phyloP scores from a whole-genome alignment of 1,140 invertebrate genomes.

The Glomeris maerens region DNA sequence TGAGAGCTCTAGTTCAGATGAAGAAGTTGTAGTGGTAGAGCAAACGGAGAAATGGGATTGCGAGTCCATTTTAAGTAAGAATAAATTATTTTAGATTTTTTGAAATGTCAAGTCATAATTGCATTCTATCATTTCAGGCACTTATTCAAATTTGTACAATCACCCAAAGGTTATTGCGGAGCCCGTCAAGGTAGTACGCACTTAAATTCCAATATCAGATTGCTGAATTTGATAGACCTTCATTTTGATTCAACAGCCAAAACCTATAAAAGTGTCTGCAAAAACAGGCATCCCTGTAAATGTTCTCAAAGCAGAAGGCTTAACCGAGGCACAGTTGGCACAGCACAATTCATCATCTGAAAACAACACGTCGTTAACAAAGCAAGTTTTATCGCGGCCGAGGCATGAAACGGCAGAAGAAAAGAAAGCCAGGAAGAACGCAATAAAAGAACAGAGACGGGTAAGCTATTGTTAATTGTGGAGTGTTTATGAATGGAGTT shows the following conservation, averaged over 20 bases:
- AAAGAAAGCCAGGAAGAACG: conserved; percentile 58
- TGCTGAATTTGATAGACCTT: conserved; percentile 34
- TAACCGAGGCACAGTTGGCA: conserved; percentile 30
- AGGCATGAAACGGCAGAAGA: conserved; percentile 73
- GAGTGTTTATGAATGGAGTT: conserved; percentile 9
- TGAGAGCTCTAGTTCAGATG: conserved; percentile 7
- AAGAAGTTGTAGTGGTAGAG: conserved; percentile 30
- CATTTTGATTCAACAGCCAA: conserved; percentile 8
- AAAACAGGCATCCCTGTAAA: conserved; percentile 58
- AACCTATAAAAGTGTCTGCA: conserved; percentile 46
- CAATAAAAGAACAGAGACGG: conserved; percentile 64
- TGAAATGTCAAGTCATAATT: conserved; percentile 18
- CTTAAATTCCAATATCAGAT: conserved; percentile 7
- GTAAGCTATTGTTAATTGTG: conserved; percentile 26
- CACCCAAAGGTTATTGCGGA: conserved; percentile 76
- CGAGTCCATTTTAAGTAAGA: conserved; percentile 62
- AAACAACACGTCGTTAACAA: conserved; percentile 48
- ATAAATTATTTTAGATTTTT: neutral
- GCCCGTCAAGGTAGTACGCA: conserved; percentile 40
- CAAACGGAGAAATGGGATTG: conserved; percentile 78
- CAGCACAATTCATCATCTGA: conserved; percentile 47
- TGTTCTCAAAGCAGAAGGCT: conserved; percentile 31
- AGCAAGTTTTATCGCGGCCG: conserved; percentile 39
- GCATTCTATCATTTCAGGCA: conserved; percentile 32
- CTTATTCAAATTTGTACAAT: conserved; percentile 80